Evolutionary conservation across 2,888 invertebrate species (phyloP).

Genomic region (Argyresthia albistria): DNA sequence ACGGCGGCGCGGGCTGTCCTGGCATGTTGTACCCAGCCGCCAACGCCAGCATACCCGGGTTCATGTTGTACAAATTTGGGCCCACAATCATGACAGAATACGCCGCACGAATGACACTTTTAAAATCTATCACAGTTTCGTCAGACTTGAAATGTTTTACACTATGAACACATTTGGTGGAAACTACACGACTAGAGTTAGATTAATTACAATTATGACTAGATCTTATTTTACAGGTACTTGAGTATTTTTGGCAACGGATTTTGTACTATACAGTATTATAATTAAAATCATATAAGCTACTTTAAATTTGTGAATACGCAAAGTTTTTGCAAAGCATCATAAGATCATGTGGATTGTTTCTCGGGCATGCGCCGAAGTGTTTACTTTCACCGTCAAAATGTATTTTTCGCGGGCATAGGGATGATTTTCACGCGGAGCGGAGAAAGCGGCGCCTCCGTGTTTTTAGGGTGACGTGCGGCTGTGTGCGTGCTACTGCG

Average conservation of each 20-base stretch:
- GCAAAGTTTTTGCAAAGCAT: not conserved
- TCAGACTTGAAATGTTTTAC: conserved; percentile 17
- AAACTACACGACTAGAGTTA: not conserved
- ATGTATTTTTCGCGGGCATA: conserved; percentile 4
- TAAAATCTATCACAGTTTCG: conserved; percentile 34
- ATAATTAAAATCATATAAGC: not conserved
- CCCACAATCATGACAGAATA: conserved; percentile 46
- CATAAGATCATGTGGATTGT: conserved; percentile 9
- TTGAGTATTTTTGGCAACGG: conserved; percentile 1
- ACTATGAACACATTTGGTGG: conserved; percentile 30
- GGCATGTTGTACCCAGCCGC: conserved; percentile 42
- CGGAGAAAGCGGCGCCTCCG: too few relatives aligned
- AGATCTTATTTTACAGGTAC: conserved; percentile 2
- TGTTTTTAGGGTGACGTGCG: conserved; percentile 23
- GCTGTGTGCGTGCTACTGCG: conserved; percentile 39
- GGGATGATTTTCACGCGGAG: conserved; percentile 3
- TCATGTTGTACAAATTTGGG: conserved; percentile 43
- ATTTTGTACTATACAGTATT: conserved; percentile 2
- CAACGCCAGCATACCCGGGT: conserved; percentile 37
- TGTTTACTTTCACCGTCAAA: conserved; percentile 10
- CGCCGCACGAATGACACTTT: conserved; percentile 39
- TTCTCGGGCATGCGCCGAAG: conserved; percentile 8
- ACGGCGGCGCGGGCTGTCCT: conserved; percentile 13
- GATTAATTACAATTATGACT: not conserved
- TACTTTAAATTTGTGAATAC: conserved; percentile 2